Evolutionary conservation across 2,113 vertebrate genomes (phyloP), one percentile per base, ranked within the genome.

Genomic region (Taurulus bubalis): DNA sequence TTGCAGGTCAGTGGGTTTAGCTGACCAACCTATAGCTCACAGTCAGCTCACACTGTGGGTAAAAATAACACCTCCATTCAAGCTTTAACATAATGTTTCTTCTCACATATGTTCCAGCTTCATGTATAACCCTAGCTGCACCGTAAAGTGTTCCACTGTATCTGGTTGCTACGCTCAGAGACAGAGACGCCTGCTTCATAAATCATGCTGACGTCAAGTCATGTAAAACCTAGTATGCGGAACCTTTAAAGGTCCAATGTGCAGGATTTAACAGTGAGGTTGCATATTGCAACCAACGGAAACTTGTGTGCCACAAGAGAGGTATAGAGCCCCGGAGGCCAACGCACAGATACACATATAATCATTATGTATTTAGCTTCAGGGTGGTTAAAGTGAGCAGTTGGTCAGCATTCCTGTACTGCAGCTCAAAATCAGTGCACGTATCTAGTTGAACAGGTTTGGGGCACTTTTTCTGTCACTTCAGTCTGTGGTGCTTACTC

Each of bases 31-130:
- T 51, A 28, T 26, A 78, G 56, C 79, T 74, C 74, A 24, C 84
- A 6, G 45, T 30, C 30, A 71, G 58, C 80, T 74, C 71, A 20
- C 81, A 6, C 64, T 18, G 59, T 16, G 53, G 64, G 59, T 0
- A 80, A 53, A 89, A 75, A 84, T 69, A 79, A 79, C 77, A 86
- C 74, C 71, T 63, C 28, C 47, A 16, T 47, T 70, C 68, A 30
- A 2, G 7, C 55, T 4, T 40, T 63, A 62, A 72, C 78, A 38
- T 24, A 38, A 73, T 24, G 45, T 40, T 8, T 47, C 42, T 9
- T 53, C 20, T 38, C 51, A 78, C 63, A 67, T 34, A 38, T 16
- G 49, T 59, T 64, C 59, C 32, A 24, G 73, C 45, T 30, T 26
- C 20, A 42, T 24, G 11, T 56, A 26, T 2, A 55, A 55, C 16